Percentiles rank a stretch among this genome's conserved stretches.
phyloP scores from a whole-genome alignment of 2,888 invertebrate genomes.

The Trissolcus japonicus region DNA sequence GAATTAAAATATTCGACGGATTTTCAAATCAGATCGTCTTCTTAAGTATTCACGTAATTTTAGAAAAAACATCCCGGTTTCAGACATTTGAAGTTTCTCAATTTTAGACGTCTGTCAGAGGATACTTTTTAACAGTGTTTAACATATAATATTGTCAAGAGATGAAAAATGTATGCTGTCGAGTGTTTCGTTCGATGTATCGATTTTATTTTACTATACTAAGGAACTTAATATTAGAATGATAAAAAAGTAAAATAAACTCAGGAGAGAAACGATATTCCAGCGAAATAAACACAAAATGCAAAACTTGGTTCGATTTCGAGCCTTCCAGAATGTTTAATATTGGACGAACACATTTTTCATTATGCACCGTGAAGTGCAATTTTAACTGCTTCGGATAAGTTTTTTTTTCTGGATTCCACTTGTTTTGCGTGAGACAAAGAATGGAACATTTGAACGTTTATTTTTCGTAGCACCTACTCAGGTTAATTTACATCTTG shows the following conservation, averaged over 20 bases:
- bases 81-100: too few species aligned
- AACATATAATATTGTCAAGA: too few species aligned
- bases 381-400: slow-evolving; percentile 16
- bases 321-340: slow-evolving; percentile 12
- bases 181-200: neutral
- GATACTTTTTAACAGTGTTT: too few species aligned
- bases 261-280: too few species aligned
- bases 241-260: too few species aligned
- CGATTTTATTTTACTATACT: too few species aligned
- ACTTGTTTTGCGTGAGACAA: slow-evolving; percentile 4
- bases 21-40: too few species aligned
- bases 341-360: slow-evolving; percentile 9
- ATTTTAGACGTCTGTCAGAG: too few species aligned
- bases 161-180: neutral
- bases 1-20: too few species aligned
- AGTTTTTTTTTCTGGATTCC: slow-evolving; percentile 8
- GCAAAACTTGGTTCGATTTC: slow-evolving; percentile 9
- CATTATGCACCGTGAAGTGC: slow-evolving; percentile 9
- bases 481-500: slow-evolving; percentile 26
- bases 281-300: neutral
- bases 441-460: slow-evolving; percentile 25
- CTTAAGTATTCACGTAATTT: too few species aligned
- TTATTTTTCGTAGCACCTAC: slow-evolving; percentile 33
- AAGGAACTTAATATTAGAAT: too few species aligned
- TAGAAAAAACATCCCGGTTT: too few species aligned